Evolutionary conservation across 2,113 vertebrate genomes (phyloP).

Genomic region (Camarhynchus parvulus): DNA sequence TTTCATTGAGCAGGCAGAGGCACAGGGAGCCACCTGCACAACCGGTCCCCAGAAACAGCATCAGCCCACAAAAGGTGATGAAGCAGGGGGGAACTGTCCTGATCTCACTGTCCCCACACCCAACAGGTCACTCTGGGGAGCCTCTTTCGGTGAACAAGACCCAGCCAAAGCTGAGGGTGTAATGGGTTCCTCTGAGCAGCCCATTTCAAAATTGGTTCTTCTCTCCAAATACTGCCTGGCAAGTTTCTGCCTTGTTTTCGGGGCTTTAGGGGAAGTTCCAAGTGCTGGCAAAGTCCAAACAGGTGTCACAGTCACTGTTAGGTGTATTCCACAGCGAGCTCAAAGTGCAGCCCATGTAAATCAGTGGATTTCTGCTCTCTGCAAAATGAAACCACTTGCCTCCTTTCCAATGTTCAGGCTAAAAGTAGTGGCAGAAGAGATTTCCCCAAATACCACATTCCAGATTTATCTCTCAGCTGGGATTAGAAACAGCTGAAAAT

Average conservation of each 20-base stretch:
- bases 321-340: neutral
- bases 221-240: neutral
- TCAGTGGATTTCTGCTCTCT: neutral
- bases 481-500: constrained; percentile 57
- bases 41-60: neutral
- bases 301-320: neutral
- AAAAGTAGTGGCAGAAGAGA: constrained; percentile 20
- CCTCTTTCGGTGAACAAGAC: neutral
- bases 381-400: neutral
- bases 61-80: neutral
- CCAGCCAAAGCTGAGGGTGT: neutral
- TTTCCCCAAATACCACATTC: neutral
- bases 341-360: neutral
- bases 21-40: neutral
- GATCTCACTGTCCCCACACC: neutral
- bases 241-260: neutral
- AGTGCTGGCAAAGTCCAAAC: neutral
- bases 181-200: neutral
- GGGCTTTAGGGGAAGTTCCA: neutral
- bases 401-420: neutral
- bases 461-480: constrained; percentile 15
- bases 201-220: neutral
- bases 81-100: neutral
- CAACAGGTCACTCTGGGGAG: neutral
- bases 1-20: neutral